These are phyloP conservation scores for Hirudinaria manillensis DNA, from an alignment of 2,888 invertebrate species.

Conservation along the genomic window DNA sequence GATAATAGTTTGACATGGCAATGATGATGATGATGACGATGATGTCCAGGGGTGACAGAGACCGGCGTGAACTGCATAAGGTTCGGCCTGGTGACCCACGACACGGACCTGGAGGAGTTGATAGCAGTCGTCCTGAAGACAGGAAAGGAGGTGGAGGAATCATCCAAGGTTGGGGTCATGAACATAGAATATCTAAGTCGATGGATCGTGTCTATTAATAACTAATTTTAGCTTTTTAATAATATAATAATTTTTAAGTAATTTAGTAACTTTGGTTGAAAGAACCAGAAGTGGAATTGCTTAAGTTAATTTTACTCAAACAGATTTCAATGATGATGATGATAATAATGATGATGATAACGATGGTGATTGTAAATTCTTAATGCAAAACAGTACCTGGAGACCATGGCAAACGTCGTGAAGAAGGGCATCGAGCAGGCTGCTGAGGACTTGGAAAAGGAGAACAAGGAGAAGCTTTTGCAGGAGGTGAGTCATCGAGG, in stretches of 20 bases:
- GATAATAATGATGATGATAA: no score
- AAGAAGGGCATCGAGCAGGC: conserved; percentile 85
- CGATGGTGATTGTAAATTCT: no score
- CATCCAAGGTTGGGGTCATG: conserved; percentile 60
- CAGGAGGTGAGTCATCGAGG: conserved; percentile 63
- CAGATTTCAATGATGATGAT: no score
- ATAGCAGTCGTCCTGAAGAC: conserved; percentile 73
- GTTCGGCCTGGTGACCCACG: conserved; percentile 90
- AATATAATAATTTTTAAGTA: neutral
- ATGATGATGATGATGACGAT: no score
- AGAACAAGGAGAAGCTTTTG: conserved; percentile 81
- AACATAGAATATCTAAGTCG: neutral
- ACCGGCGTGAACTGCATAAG: conserved; percentile 82
- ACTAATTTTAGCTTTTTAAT: no score
- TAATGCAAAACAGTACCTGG: conserved; percentile 70
- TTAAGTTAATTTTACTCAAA: no score
- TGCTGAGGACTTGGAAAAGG: conserved; percentile 80
- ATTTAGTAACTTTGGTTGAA: no score
- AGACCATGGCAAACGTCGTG: conserved; percentile 90
- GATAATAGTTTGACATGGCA: no score
- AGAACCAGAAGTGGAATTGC: no score
- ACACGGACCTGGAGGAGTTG: conserved; percentile 86
- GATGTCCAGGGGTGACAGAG: conserved; percentile 67
- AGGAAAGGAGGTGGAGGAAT: conserved; percentile 87
- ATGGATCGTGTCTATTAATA: neutral